Conservation (phyloP, 2,888 invertebrate species). For the Anoncus sp. region DNA sequence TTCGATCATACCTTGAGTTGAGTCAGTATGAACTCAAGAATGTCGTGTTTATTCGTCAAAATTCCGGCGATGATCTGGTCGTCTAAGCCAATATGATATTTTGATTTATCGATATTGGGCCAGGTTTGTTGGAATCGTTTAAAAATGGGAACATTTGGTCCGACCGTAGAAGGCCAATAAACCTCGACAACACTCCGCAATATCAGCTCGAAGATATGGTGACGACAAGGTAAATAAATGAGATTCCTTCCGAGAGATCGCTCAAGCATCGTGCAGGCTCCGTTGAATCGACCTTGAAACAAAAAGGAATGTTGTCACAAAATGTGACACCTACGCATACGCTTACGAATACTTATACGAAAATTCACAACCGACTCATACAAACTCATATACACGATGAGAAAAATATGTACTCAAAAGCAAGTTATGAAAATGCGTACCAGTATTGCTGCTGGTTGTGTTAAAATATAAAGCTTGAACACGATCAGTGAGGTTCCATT, state of each 20-base stretch:
- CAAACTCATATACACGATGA: neutral
- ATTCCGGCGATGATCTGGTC: constrained; percentile 13
- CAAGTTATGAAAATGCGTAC: constrained; percentile 27
- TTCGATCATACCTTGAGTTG: constrained; percentile 3
- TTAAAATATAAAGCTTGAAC: constrained; percentile 63
- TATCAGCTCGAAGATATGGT: constrained; percentile 64
- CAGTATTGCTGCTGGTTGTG: constrained; percentile 69
- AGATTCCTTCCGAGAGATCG: constrained; percentile 65
- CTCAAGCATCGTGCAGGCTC: constrained; percentile 66
- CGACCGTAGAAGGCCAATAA: constrained; percentile 15
- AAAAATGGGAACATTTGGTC: constrained; percentile 33
- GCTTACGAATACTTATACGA: no score
- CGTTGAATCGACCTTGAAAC: constrained; percentile 48
- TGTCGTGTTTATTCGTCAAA: neutral
- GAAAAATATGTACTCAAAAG: neutral
- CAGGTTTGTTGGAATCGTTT: constrained; percentile 21
- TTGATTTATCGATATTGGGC: constrained; percentile 8
- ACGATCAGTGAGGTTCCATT: constrained; percentile 51
- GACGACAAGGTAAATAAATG: constrained; percentile 70
- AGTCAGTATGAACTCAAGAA: constrained; percentile 2
- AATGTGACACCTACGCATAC: neutral
- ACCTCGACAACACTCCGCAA: constrained; percentile 22
- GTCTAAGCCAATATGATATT: constrained; percentile 15
- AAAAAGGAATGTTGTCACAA: neutral
- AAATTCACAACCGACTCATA: no score